Evolutionary conservation across 2,797 vertebrate species (phyloP), one percentile per base, ranked within the genome.

Genomic region (Octomys mimax): DNA sequence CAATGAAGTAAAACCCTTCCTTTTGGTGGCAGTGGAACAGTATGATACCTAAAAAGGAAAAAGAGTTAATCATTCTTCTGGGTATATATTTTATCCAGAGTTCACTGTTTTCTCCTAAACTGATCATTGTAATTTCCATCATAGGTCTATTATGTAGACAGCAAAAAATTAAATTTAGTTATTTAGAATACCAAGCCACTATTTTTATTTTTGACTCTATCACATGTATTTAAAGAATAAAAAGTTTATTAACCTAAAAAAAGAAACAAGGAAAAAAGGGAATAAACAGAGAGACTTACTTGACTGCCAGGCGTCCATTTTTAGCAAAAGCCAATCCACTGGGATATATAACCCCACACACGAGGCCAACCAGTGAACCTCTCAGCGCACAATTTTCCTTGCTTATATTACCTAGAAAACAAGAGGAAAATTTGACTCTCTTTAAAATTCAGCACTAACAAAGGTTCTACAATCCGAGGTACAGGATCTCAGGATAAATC

Each of bases 291-390:
- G 62, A n/a, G 33, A 96, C 98, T 90, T 98, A 99, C 98, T 98
- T 98, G 62, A 98, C 68, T 8, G 99, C 99, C 11, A 99, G 98
- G 64, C 97, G 99, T 7, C 98, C 90, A 46, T 99, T 99, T 71
- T 99, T 96, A 18, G 98, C 98, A 91, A 99, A 96, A 21, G 99
- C 99, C 97, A 99, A 96, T 77, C 98, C 57, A 95, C 98, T 96
- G 33, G 99, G 99, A 90, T 99, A 99, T 39, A 99, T 3, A 4
- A 98, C 98, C 0, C 99, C 99, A 46, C 98, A 98, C 6, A 98
- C 1, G 36, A 98, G 85, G 9, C 99, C 99, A 6, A 99, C 96
- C 7, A 99, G 97, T 5, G 98, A 98, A 1, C 99, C 99, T 80
- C 99, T 98, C 62, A 99, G 18, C 7, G 75, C 94, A 90, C 99